A percentile compares a stretch with the other conserved stretches of the same genome.
Evolutionary conservation across 2,888 invertebrate species (phyloP).

Genomic region (Harmothoe impar): DNA sequence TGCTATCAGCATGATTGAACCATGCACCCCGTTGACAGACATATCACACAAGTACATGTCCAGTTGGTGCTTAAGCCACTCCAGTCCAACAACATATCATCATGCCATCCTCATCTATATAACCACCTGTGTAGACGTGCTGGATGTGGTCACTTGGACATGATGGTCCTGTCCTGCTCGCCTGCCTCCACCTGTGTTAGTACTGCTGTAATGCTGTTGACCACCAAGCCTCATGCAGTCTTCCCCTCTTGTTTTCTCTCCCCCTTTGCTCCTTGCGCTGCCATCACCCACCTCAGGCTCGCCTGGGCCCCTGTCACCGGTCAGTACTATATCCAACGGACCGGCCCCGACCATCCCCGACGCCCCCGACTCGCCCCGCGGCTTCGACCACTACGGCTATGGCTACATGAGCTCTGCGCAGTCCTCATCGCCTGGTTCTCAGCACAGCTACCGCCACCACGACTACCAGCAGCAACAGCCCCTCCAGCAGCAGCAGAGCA

Average conservation of each 20-base stretch:
- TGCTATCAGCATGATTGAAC: background rate
- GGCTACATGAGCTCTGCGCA: constrained; percentile 5
- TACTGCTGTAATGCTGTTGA: background rate
- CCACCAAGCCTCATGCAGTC: constrained; percentile 13
- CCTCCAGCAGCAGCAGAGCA: background rate
- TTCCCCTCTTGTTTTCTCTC: constrained; percentile 24
- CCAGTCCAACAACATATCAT: constrained; percentile 4
- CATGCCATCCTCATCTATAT: no score
- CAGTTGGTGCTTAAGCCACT: background rate
- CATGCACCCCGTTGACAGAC: no score
- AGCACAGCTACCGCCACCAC: constrained; percentile 59
- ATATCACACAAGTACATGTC: background rate
- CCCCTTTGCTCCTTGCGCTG: background rate
- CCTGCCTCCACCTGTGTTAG: background rate
- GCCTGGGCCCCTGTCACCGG: constrained; percentile 71
- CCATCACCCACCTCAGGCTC: constrained; percentile 67
- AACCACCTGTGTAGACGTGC: no score
- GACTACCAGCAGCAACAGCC: constrained; percentile 37
- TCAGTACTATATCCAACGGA: constrained; percentile 70
- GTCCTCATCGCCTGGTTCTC: constrained; percentile 34
- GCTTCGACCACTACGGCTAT: constrained; percentile 63
- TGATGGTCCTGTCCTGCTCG: constrained; percentile 3
- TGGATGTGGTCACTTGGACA: no score
- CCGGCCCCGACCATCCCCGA: constrained; percentile 72
- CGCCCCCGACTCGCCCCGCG: constrained; percentile 71